Evolutionary conservation across 2,113 vertebrate genomes (phyloP).

Genomic region (Stigmatopora argus): DNA sequence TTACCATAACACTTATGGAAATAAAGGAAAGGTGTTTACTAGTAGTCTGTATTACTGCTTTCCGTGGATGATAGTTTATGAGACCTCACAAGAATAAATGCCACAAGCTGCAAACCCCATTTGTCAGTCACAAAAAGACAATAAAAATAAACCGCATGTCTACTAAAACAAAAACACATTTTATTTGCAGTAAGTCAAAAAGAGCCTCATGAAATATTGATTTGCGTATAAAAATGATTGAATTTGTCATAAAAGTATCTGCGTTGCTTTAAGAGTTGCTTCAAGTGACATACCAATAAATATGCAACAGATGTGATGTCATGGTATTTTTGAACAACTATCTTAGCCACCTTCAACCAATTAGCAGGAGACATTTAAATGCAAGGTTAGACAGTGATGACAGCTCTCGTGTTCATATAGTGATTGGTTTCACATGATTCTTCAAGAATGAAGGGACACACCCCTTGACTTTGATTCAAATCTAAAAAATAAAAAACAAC

Average conservation of each 20-base stretch:
- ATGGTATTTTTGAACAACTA: constrained; percentile 9
- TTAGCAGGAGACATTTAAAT: constrained; percentile 3
- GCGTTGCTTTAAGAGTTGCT: constrained; percentile 7
- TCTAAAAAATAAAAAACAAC: background rate
- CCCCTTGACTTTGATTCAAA: constrained; percentile 1
- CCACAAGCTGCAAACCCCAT: constrained; percentile 12
- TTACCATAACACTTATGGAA: constrained; percentile 26
- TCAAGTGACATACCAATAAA: constrained; percentile 8
- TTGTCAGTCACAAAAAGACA: background rate
- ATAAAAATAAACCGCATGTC: background rate
- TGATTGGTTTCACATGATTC: background rate
- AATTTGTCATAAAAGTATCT: constrained; percentile 6
- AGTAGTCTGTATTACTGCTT: constrained; percentile 26
- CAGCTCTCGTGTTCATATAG: background rate
- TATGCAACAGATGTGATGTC: constrained; percentile 17
- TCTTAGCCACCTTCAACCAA: constrained; percentile 9
- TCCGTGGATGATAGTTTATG: constrained; percentile 29
- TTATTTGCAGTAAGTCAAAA: background rate
- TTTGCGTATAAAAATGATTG: background rate
- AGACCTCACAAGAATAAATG: constrained; percentile 51
- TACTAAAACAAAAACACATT: background rate
- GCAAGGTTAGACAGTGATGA: constrained; percentile 5
- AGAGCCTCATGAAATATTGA: background rate
- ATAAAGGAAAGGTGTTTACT: constrained; percentile 22
- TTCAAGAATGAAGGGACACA: background rate